Evolutionary conservation across 2,113 vertebrate species (phyloP).

Genomic region (Zosterops japonicus): DNA sequence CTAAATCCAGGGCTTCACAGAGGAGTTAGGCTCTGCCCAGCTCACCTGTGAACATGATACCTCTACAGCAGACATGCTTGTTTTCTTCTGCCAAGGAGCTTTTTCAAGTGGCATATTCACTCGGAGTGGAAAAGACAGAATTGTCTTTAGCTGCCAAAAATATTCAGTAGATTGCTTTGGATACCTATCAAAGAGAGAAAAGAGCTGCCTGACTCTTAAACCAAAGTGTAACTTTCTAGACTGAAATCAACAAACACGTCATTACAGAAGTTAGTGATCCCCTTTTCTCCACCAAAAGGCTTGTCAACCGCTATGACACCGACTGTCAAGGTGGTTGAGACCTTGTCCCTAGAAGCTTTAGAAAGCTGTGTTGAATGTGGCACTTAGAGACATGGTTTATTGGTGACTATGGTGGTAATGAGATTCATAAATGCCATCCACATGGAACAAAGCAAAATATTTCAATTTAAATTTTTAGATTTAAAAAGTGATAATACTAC

Average conservation of each 20-base stretch:
- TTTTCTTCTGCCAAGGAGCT: background rate
- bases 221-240: background rate
- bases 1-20: rapidly evolving
- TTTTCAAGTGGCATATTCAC: background rate
- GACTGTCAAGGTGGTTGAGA: background rate
- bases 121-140: background rate
- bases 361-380: background rate
- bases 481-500: background rate
- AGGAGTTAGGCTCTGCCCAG: background rate
- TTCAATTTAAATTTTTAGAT: background rate
- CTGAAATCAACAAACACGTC: background rate
- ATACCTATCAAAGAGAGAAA: background rate
- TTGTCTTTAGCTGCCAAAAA: background rate
- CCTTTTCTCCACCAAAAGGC: background rate
- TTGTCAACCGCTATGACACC: background rate
- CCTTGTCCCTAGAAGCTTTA: background rate
- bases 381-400: background rate
- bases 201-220: background rate
- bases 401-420: background rate
- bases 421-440: background rate
- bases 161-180: background rate
- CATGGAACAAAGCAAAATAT: background rate
- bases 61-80: background rate
- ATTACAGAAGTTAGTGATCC: background rate
- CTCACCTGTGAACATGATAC: background rate